Evolutionary conservation across 2,888 invertebrate species (phyloP), one percentile per base, ranked within the genome.

Genomic region (Rhingia campestris): DNA sequence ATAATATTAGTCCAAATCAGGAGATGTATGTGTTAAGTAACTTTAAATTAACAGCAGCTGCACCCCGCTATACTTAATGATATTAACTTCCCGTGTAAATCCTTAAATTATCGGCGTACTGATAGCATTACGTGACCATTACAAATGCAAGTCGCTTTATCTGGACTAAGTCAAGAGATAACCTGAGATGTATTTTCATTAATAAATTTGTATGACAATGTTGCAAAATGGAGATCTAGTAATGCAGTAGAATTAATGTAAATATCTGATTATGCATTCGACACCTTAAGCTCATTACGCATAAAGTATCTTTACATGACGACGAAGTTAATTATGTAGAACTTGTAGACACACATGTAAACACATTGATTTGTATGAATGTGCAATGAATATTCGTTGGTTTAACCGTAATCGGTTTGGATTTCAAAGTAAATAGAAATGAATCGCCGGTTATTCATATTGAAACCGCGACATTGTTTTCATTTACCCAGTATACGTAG

Each of bases 221-320:
- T 33, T 41, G 22, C 43, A 33, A 14, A 33, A 45, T 54, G 30
- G 10, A 37, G 47, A 45, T 39, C 56, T 22, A 1, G 37, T 30
- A n/a, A 47, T 4, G 45, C 41, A 54, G 41, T 45, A 43, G 37
- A 69, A 69, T 56, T 32, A 6, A 12, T 45, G 43, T 56, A 69
- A 69, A 56, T 49, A 58, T 37, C 49, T 49, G 58, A 69, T 39
- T 32, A 58, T 37, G 39, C 47, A 54, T n/a, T 10, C 56, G 30
- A 56, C 35, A 37, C 47, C 35, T 9, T 33, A 58, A 69, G 32
- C 47, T 35, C 59, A 72, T 70, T 70, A 59, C 6, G 41, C 12
- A 14, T 51, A 59, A 58, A 2, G 37, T 30, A 47, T 58, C 39
- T 22, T 47, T 47, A 58, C 12, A 47, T 22, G 22, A 22, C 22